Evolutionary conservation across 1,140 invertebrate genomes (phyloP).

Genomic region (Ctenoplectra terminalis): DNA sequence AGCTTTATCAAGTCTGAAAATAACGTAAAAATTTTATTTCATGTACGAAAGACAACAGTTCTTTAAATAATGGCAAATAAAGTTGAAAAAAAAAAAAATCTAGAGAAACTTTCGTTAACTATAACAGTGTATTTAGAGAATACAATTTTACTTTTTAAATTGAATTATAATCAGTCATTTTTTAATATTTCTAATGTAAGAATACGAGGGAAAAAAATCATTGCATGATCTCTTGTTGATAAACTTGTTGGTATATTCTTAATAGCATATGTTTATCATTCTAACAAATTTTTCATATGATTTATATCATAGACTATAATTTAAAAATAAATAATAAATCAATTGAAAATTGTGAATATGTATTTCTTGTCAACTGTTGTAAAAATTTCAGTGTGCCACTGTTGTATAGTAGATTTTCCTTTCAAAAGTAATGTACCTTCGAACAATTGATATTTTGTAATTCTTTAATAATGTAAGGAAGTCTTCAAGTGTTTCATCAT

Average conservation of each 20-base stretch:
- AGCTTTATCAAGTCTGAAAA: no score
- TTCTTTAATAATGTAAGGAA: not conserved
- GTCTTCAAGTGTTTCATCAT: not conserved
- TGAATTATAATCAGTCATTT: no score
- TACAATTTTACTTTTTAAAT: not conserved
- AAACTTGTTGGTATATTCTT: conserved; percentile 9
- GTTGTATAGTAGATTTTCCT: conserved; percentile 9
- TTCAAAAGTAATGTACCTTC: conserved; percentile 19
- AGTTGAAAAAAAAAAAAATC: no score
- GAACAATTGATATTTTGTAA: conserved; percentile 7
- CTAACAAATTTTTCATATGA: not conserved
- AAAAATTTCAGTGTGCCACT: conserved; percentile 14
- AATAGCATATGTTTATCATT: not conserved
- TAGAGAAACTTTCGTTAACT: no score
- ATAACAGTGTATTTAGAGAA: not conserved
- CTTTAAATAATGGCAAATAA: no score
- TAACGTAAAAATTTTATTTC: no score
- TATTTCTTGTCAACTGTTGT: not conserved
- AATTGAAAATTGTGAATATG: not conserved
- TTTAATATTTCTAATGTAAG: conserved; percentile 16
- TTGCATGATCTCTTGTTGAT: not conserved
- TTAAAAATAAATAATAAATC: conserved; percentile 20
- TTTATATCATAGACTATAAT: not conserved
- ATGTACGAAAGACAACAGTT: no score
- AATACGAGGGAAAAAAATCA: no score